Evolutionary conservation across 2,797 vertebrate species (phyloP).

Genomic region (Pogoniulus pusillus): DNA sequence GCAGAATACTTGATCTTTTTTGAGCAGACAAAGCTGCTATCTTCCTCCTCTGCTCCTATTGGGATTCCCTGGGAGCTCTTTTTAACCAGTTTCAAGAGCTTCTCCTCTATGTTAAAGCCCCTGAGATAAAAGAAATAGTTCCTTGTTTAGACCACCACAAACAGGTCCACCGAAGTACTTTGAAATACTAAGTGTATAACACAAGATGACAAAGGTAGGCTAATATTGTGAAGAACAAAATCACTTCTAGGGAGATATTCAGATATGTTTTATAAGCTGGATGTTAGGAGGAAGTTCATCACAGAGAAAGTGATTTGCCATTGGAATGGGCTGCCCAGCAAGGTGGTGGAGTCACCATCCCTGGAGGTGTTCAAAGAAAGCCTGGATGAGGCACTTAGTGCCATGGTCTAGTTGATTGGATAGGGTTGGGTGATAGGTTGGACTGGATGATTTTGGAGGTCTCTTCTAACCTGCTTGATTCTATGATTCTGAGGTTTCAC

Average conservation of each 20-base stretch:
- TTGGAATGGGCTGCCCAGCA: no score
- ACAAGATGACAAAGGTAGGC: background rate
- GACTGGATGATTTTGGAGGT: no score
- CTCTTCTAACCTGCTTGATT: no score
- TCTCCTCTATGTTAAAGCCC: conserved; percentile 14
- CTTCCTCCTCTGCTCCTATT: conserved; percentile 6
- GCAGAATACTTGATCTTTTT: background rate
- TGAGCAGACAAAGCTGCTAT: background rate
- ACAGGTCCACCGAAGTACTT: background rate
- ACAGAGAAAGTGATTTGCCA: no score
- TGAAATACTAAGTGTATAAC: background rate
- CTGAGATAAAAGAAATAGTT: background rate
- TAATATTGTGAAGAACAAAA: background rate
- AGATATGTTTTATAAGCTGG: no score
- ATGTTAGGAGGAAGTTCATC: no score
- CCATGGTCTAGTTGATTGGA: no score
- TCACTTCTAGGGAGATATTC: background rate
- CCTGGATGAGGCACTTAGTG: no score
- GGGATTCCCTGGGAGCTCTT: conserved; percentile 31
- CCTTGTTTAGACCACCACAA: background rate
- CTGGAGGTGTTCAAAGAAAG: no score
- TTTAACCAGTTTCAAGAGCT: conserved; percentile 50
- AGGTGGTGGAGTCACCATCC: no score
- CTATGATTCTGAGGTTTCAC: no score
- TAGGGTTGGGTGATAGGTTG: no score